A percentile compares a stretch with the other conserved stretches of the same genome.
Evolutionary conservation across 2,888 invertebrate genomes (phyloP).

Genomic region (Cancer borealis): DNA sequence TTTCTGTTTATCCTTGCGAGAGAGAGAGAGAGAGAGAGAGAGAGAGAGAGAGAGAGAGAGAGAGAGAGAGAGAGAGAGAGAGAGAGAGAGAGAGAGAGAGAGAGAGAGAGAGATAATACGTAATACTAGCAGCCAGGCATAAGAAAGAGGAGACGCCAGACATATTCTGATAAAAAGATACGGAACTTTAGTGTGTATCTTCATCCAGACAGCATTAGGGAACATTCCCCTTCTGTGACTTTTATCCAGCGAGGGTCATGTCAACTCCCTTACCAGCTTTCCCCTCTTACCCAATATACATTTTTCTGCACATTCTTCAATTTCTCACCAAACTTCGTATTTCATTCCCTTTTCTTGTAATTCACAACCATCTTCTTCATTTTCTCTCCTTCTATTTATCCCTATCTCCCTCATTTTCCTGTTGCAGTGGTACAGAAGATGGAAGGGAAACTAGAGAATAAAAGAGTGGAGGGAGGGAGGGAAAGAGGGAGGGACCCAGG

Average conservation of each 20-base stretch:
- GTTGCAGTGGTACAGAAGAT: background rate
- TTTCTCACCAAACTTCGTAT: background rate
- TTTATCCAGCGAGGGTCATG: background rate
- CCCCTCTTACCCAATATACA: background rate
- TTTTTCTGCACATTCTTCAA: background rate
- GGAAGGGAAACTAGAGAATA: background rate
- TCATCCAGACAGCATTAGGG: background rate
- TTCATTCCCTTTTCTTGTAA: background rate
- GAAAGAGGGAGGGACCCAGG: background rate
- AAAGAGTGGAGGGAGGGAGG: background rate
- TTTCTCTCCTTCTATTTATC: background rate
- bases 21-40: background rate
- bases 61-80: constrained; percentile 45
- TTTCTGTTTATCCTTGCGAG: background rate
- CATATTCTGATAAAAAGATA: too few species aligned
- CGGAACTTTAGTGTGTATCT: background rate
- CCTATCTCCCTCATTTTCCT: background rate
- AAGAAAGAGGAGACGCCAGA: background rate
- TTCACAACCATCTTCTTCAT: background rate
- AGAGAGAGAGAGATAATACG: too few species aligned
- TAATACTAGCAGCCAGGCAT: background rate
- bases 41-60: constrained; percentile 50
- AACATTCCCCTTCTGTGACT: background rate
- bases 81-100: constrained; percentile 22
- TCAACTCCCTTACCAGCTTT: background rate